A percentile compares a stretch with the other conserved stretches of the same genome.
These are phyloP conservation scores for Drosophila nebulosa DNA, from an alignment of 1,140 invertebrate species.

Conservation along the genomic window DNA sequence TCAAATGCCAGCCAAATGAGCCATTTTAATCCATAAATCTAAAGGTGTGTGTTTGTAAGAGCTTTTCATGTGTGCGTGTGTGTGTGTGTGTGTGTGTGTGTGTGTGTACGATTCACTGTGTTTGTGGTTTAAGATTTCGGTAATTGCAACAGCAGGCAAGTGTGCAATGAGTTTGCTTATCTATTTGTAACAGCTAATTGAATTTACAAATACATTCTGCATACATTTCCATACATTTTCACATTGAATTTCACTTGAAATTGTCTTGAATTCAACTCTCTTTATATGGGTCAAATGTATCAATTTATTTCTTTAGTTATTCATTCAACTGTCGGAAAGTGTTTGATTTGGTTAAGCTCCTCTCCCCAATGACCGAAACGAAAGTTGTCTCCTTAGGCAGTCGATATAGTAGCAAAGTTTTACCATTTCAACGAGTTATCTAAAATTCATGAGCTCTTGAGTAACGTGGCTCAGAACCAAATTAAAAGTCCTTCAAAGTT, in stretches of 20 bases:
- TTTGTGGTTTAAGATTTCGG: neutral
- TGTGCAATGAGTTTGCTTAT: slow-evolving; percentile 14
- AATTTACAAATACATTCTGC: slow-evolving; percentile 24
- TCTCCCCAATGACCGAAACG: no score
- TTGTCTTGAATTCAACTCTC: neutral
- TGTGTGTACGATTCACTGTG: neutral
- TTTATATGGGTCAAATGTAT: no score
- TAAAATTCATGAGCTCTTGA: no score
- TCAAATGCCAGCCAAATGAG: slow-evolving; percentile 28
- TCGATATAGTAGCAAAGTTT: no score
- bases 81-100: neutral
- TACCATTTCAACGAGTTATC: no score
- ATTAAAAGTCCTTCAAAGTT: no score
- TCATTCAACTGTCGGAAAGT: neutral
- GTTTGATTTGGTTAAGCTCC: no score
- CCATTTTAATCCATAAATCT: slow-evolving; percentile 14
- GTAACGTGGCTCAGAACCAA: no score
- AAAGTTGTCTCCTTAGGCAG: no score
- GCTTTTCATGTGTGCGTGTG: neutral
- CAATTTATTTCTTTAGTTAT: neutral
- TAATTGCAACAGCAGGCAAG: neutral
- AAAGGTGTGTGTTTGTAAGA: slow-evolving; percentile 9
- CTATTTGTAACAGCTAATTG: slow-evolving; percentile 20
- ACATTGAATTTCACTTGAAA: neutral
- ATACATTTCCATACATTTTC: slow-evolving; percentile 1